Conservation (phyloP, 2,113 vertebrate species). For the Heliornis fulica region DNA sequence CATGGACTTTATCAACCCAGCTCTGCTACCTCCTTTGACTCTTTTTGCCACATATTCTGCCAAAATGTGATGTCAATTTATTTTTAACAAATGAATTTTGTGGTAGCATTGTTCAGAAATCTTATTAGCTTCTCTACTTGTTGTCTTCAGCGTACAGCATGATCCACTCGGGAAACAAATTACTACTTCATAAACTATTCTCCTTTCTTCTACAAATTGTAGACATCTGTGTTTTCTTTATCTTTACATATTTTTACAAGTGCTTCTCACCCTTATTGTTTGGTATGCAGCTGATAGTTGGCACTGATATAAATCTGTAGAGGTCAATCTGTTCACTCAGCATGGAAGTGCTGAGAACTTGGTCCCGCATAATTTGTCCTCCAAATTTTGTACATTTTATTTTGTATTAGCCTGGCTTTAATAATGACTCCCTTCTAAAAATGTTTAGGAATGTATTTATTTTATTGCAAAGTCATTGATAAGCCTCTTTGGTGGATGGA, state of each 20-base stretch:
- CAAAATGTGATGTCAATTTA: not conserved
- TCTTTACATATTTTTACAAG: not conserved
- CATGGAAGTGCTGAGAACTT: not conserved
- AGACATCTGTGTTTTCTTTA: not conserved
- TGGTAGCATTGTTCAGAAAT: not conserved
- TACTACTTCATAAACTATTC: not conserved
- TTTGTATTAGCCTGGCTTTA: not conserved
- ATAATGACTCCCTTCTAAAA: not conserved
- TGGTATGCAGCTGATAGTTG: not conserved
- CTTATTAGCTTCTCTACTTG: not conserved
- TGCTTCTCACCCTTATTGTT: not conserved
- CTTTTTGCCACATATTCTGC: not conserved
- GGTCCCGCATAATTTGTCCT: not conserved
- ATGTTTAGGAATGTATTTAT: not conserved
- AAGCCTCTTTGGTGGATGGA: not conserved
- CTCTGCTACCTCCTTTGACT: not conserved
- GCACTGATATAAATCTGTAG: rapidly evolving
- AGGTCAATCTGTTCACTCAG: not conserved
- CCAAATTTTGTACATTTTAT: not conserved
- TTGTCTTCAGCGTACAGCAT: not conserved
- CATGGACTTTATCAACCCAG: not conserved
- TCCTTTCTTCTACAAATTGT: not conserved
- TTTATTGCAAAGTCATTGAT: not conserved
- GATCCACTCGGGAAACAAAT: not conserved
- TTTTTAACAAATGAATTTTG: not conserved